Conservation (phyloP, 2,113 vertebrate genomes). For the Microcebus griseorufus region DNA sequence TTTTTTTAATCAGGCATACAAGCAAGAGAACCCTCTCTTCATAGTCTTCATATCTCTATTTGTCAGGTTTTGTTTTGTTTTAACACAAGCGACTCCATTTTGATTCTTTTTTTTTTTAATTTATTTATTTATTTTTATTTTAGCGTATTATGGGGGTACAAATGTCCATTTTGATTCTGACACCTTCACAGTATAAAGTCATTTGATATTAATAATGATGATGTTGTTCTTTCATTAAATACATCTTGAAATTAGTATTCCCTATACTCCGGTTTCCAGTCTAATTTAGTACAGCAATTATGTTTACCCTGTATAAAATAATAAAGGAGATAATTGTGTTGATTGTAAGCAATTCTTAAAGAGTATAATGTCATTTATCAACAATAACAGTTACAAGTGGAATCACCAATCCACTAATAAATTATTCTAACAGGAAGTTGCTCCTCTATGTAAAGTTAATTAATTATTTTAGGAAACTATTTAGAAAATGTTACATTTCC, state of each 20-base stretch:
- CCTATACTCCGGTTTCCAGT: background rate
- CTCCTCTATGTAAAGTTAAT: background rate
- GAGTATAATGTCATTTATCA: background rate
- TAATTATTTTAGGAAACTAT: conserved; percentile 3
- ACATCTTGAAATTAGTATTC: background rate
- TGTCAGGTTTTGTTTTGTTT: background rate
- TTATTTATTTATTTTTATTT: too few species aligned
- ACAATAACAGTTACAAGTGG: background rate
- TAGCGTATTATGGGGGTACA: too few species aligned
- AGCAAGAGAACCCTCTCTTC: background rate
- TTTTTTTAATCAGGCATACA: background rate
- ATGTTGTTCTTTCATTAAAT: background rate
- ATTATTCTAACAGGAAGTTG: background rate
- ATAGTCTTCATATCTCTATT: background rate
- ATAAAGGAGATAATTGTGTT: background rate
- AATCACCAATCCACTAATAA: background rate
- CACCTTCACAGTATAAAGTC: background rate
- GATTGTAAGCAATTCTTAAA: background rate
- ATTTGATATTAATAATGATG: background rate
- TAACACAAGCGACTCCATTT: background rate
- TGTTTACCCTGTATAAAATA: background rate
- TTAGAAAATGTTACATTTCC: background rate
- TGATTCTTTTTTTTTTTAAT: background rate
- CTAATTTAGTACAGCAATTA: background rate
- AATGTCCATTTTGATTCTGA: background rate